A percentile compares a stretch with the other conserved stretches of the same genome.
phyloP scores from a whole-genome alignment of 2,797 vertebrate species.

The Rhinichthys osculus region DNA sequence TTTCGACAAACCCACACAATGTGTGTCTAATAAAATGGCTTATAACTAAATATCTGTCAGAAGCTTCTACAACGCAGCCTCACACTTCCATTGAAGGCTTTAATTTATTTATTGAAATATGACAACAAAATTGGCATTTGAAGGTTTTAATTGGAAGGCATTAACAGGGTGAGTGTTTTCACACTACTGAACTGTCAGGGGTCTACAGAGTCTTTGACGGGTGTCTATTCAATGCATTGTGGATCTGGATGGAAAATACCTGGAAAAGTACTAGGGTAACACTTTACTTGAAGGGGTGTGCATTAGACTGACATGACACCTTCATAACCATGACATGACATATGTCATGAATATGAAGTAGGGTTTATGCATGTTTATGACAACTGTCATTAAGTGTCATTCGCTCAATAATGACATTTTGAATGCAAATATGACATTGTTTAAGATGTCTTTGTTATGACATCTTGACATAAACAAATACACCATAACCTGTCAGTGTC shows the following conservation, averaged over 20 bases:
- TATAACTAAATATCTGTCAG: constrained; percentile 25
- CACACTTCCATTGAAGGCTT: not conserved
- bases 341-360: too few relatives aligned
- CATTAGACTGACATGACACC: too few relatives aligned
- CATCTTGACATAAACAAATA: too few relatives aligned
- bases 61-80: not conserved
- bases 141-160: not conserved
- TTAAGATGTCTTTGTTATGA: too few relatives aligned
- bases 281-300: too few relatives aligned
- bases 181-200: not conserved
- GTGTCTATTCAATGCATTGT: not conserved
- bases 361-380: too few relatives aligned
- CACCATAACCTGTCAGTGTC: too few relatives aligned
- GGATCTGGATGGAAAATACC: not conserved
- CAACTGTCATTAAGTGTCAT: too few relatives aligned
- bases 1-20: constrained; percentile 24
- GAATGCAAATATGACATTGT: too few relatives aligned
- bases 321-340: too few relatives aligned
- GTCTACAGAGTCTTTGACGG: not conserved
- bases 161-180: not conserved
- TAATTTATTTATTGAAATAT: not conserved
- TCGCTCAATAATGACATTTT: too few relatives aligned
- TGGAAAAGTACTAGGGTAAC: too few relatives aligned
- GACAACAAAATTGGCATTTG: not conserved
- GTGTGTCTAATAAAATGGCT: constrained; percentile 8